These are phyloP conservation scores for Smithornis capensis DNA, from an alignment of 2,113 vertebrate species.

Conservation along the genomic window DNA sequence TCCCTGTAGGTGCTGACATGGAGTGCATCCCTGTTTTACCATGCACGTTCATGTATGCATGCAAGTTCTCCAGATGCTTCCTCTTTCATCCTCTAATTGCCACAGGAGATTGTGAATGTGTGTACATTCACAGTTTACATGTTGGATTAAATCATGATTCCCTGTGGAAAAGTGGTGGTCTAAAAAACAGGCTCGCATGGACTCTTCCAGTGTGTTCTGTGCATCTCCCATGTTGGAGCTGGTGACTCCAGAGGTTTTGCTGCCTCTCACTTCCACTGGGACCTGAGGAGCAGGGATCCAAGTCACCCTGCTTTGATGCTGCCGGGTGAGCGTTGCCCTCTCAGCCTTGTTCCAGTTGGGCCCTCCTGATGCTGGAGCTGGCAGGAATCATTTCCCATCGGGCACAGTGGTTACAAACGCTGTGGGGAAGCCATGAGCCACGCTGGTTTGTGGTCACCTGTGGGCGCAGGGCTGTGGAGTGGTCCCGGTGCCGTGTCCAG, in stretches of 20 bases:
- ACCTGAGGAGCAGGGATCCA: rapidly evolving
- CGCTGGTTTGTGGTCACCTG: no score
- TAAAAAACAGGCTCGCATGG: background rate
- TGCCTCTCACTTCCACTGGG: background rate
- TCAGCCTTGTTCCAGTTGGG: background rate
- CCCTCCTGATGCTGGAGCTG: background rate
- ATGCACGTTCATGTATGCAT: no score
- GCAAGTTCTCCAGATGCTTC: background rate
- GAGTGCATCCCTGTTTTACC: no score
- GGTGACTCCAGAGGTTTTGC: background rate
- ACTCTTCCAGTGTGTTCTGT: rapidly evolving
- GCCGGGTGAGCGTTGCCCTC: no score
- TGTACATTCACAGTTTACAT: rapidly evolving
- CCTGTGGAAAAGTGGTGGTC: background rate
- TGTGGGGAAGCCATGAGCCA: rapidly evolving
- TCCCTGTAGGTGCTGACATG: rapidly evolving
- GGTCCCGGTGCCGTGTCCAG: rapidly evolving
- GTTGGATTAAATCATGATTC: background rate
- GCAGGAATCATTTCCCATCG: no score
- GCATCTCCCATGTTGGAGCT: rapidly evolving
- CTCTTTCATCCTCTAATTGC: background rate
- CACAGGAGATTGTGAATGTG: background rate
- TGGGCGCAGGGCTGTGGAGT: background rate
- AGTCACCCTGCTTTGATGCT: no score
- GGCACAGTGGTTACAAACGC: background rate